A percentile compares a stretch with the other conserved stretches of the same genome.
Evolutionary conservation across 2,797 vertebrate species (phyloP).

Genomic region (Sciurus vulgaris): DNA sequence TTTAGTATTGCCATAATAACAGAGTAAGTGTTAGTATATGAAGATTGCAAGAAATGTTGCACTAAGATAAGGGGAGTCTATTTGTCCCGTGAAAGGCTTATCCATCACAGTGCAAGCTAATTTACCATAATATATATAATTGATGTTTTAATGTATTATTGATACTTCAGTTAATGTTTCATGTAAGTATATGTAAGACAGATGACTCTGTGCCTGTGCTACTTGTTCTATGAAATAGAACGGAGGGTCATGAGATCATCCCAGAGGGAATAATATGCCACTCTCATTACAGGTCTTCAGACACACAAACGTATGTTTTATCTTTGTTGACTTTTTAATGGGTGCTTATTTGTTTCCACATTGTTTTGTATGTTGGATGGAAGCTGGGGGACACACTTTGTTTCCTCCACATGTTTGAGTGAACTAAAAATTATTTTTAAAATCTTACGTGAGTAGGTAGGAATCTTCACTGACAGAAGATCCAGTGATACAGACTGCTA

Average conservation of each 20-base stretch:
- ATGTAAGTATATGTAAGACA: neutral
- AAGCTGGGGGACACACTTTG: neutral
- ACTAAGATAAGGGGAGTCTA: neutral
- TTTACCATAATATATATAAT: neutral
- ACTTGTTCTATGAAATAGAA: neutral
- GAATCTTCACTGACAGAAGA: neutral
- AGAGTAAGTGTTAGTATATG: neutral
- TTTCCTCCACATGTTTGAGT: neutral
- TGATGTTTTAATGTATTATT: neutral
- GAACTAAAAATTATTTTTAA: neutral
- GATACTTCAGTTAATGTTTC: neutral
- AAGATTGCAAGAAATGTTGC: neutral
- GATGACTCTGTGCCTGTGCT: neutral
- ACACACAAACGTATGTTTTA: too few relatives aligned
- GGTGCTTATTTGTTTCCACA: neutral
- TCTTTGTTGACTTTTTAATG: neutral
- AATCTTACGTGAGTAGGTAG: neutral
- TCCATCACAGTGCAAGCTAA: neutral
- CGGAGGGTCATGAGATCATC: neutral
- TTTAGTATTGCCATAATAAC: neutral
- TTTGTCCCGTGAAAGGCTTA: neutral
- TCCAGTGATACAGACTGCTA: neutral
- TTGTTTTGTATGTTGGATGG: neutral
- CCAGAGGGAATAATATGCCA: accelerated
- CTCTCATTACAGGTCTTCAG: neutral